Conservation (phyloP, 2,113 vertebrate genomes). For the Trachemys scripta region DNA sequence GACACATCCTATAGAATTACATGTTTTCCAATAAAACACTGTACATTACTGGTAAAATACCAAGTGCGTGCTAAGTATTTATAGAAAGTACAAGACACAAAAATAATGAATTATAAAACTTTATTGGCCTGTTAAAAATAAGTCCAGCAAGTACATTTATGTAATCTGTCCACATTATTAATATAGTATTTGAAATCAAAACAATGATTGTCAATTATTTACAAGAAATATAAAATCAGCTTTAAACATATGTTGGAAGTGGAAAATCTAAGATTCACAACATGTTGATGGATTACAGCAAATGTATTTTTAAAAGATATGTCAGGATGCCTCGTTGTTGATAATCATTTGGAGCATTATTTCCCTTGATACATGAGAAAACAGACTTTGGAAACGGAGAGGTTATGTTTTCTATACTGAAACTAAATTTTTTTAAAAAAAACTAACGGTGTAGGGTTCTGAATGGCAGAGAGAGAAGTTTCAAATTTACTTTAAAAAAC, state of each 20-base stretch:
- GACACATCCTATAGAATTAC: not conserved
- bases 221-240: conserved; percentile 52
- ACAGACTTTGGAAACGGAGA: not conserved
- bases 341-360: not conserved
- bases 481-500: not conserved
- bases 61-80: not conserved
- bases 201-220: conserved; percentile 58
- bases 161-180: conserved; percentile 57
- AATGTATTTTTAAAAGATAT: not conserved
- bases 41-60: not conserved
- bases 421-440: not conserved
- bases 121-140: conserved; percentile 79
- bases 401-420: not conserved
- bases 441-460: not conserved
- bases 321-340: not conserved
- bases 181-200: conserved; percentile 62
- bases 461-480: not conserved
- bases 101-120: conserved; percentile 71
- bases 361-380: not conserved
- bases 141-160: conserved; percentile 67
- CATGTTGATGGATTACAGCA: conserved; percentile 56
- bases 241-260: conserved; percentile 23
- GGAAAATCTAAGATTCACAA: conserved; percentile 34
- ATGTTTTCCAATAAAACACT: not conserved
- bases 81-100: conserved; percentile 69